Conservation (phyloP, 2,113 vertebrate genomes). For the Orcinus orca region DNA sequence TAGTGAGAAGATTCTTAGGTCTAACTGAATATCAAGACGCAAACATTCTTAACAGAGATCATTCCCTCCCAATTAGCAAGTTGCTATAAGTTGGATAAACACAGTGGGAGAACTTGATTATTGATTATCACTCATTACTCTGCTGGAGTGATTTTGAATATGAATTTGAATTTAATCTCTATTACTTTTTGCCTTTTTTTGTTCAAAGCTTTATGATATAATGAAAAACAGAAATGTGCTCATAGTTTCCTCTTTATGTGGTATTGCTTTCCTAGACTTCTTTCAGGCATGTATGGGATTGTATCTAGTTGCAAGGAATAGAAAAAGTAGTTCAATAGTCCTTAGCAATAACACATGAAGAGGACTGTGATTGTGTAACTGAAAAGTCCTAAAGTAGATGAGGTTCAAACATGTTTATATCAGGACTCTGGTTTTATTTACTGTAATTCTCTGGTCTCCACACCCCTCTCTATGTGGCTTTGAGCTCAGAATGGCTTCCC, state of each 20-base stretch:
- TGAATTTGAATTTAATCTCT: slow-evolving; percentile 38
- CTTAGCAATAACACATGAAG: not conserved
- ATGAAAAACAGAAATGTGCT: not conserved
- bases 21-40: not conserved
- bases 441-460: not conserved
- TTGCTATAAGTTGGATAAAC: slow-evolving; percentile 1
- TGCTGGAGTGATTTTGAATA: slow-evolving; percentile 17
- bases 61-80: not conserved
- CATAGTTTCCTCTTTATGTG: not conserved
- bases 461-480: not conserved
- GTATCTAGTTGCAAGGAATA: not conserved
- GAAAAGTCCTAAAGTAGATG: not conserved
- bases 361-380: not conserved
- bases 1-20: slow-evolving; percentile 35
- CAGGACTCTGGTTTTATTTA: not conserved
- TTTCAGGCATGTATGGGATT: not conserved
- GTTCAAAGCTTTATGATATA: not conserved
- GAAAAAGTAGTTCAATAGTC: not conserved
- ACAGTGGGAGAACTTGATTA: not conserved
- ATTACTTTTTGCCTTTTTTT: not conserved
- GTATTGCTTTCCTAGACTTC: not conserved
- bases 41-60: slow-evolving; percentile 19
- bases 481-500: not conserved
- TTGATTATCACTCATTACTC: slow-evolving; percentile 30
- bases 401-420: not conserved